phyloP scores from a whole-genome alignment of 2,113 vertebrate species.

The Hystrix cristata region DNA sequence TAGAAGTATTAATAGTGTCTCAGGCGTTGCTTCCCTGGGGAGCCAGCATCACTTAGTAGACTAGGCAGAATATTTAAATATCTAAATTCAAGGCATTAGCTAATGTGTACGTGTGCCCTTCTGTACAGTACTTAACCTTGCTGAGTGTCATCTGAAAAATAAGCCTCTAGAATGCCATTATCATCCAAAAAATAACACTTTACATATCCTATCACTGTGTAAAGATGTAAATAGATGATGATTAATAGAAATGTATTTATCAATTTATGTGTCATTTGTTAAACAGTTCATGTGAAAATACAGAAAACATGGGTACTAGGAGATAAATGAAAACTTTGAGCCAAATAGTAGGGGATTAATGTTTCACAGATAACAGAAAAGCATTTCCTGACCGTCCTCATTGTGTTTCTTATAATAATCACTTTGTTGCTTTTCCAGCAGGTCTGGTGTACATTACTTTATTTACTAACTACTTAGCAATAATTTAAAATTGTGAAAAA shows the following conservation, averaged over 20 bases:
- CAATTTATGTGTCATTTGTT: neutral
- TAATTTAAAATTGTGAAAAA: slow-evolving; percentile 5
- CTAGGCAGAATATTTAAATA: neutral
- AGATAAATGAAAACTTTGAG: neutral
- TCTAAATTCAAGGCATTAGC: neutral
- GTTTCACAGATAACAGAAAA: neutral
- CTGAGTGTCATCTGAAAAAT: neutral
- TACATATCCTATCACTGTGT: neutral
- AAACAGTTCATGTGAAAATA: neutral
- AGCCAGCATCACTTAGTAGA: neutral
- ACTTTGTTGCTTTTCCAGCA: neutral
- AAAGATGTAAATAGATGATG: neutral
- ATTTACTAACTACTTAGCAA: neutral
- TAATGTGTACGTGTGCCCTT: neutral
- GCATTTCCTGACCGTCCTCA: neutral
- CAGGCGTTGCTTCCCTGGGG: neutral
- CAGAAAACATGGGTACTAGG: neutral
- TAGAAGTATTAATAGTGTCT: neutral
- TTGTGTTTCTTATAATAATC: neutral
- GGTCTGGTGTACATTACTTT: neutral
- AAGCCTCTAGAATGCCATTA: neutral
- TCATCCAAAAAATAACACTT: neutral
- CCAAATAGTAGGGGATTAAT: neutral
- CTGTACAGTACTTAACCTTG: neutral
- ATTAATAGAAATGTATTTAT: neutral